Evolutionary conservation across 1,140 invertebrate species (phyloP).

Genomic region (silkworm (Bombyx mori)): ASM3026992v2 NC_085122.1:13696001-13696500

Average conservation of each 20-base stretch:
- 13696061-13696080: too few species aligned
- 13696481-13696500: too few species aligned
- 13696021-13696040: too few species aligned
- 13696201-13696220: too few species aligned
- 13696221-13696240: neutral
- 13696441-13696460: conserved; percentile 13
- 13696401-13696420: conserved; percentile 74
- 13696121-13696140: too few species aligned
- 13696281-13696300: conserved; percentile 61
- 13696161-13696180: too few species aligned
- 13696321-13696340: conserved; percentile 48
- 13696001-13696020: too few species aligned
- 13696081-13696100: too few species aligned
- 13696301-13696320: conserved; percentile 47
- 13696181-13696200: too few species aligned
- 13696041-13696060: too few species aligned
- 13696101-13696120: too few species aligned
- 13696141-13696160: too few species aligned
- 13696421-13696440: conserved; percentile 57
- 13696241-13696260: conserved; percentile 55
- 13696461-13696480: neutral
- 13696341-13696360: conserved; percentile 52
- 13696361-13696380: conserved; percentile 40
- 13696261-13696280: conserved; percentile 58
- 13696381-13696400: conserved; percentile 67